These are phyloP conservation scores for Lithophane socia DNA, from an alignment of 2,888 invertebrate genomes.

Conservation along the genomic window DNA sequence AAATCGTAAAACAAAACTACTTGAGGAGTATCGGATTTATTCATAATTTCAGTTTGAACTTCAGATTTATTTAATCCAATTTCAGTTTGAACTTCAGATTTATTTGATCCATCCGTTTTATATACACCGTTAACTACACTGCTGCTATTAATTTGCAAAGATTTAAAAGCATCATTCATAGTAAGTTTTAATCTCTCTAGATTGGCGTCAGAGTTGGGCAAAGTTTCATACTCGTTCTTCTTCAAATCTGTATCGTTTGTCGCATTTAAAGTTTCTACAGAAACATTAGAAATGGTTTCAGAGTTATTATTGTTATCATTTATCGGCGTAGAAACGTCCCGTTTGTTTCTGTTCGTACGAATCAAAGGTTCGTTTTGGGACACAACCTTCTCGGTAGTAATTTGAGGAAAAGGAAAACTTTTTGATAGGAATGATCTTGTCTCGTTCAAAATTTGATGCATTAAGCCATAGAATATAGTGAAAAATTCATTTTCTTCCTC, in stretches of 20 bases:
- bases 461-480: slow-evolving; percentile 71
- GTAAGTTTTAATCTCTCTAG: slow-evolving; percentile 18
- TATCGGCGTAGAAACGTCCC: slow-evolving; percentile 61
- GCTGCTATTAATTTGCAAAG: slow-evolving; percentile 16
- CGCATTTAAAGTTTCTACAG: slow-evolving; percentile 55
- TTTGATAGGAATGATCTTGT: slow-evolving; percentile 75
- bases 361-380: slow-evolving; percentile 60
- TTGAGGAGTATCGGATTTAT: slow-evolving; percentile 64
- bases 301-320: slow-evolving; percentile 43
- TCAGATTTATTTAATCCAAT: slow-evolving; percentile 62
- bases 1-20: slow-evolving; percentile 78
- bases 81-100: slow-evolving; percentile 56
- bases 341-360: slow-evolving; percentile 76
- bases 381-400: slow-evolving; percentile 52
- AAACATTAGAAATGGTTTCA: slow-evolving; percentile 30
- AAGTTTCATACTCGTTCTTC: slow-evolving; percentile 60
- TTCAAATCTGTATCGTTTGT: slow-evolving; percentile 55
- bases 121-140: slow-evolving; percentile 10
- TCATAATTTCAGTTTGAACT: slow-evolving; percentile 21
- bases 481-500: slow-evolving; percentile 78
- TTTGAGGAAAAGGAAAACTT: slow-evolving; percentile 63
- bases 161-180: slow-evolving; percentile 26
- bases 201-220: slow-evolving; percentile 10
- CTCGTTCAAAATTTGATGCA: slow-evolving; percentile 77
- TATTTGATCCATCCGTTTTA: slow-evolving; percentile 49